These are phyloP conservation scores for Nannospalax galili DNA, from an alignment of 2,113 vertebrate species.

Conservation along the genomic window DNA sequence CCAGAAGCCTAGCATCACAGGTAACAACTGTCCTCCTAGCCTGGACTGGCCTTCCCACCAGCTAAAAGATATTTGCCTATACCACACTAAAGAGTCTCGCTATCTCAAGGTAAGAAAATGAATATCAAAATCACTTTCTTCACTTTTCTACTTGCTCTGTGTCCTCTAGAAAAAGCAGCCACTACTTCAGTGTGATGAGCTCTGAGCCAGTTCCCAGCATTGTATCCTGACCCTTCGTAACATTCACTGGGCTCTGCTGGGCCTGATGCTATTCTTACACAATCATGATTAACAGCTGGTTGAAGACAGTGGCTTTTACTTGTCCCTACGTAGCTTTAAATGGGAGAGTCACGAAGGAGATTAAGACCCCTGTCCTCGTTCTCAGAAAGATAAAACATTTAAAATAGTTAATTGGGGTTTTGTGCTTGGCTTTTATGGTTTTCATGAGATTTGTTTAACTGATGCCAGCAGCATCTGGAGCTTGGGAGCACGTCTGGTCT, in stretches of 20 bases:
- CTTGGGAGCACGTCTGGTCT: constrained; percentile 42
- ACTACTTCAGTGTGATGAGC: neutral
- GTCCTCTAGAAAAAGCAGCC: neutral
- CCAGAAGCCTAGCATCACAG: neutral
- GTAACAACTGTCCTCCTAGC: neutral
- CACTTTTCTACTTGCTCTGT: neutral
- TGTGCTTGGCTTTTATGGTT: constrained; percentile 52
- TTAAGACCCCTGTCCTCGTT: constrained; percentile 8
- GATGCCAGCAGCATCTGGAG: constrained; percentile 73
- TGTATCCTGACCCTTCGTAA: neutral
- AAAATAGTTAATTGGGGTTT: constrained; percentile 19
- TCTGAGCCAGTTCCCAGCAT: neutral
- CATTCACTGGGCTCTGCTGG: neutral
- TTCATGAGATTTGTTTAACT: constrained; percentile 34
- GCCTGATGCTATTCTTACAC: neutral
- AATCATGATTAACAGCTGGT: neutral
- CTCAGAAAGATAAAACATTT: constrained; percentile 44
- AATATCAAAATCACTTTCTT: neutral
- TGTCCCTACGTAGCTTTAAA: neutral
- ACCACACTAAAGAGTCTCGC: neutral
- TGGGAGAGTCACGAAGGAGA: neutral
- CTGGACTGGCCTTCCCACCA: neutral
- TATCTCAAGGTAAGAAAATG: neutral
- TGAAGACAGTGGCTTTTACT: neutral
- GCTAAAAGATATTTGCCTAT: neutral